Base-by-base conservation (phyloP, 2,888 invertebrate genomes). In the Melieria picta region DNA sequence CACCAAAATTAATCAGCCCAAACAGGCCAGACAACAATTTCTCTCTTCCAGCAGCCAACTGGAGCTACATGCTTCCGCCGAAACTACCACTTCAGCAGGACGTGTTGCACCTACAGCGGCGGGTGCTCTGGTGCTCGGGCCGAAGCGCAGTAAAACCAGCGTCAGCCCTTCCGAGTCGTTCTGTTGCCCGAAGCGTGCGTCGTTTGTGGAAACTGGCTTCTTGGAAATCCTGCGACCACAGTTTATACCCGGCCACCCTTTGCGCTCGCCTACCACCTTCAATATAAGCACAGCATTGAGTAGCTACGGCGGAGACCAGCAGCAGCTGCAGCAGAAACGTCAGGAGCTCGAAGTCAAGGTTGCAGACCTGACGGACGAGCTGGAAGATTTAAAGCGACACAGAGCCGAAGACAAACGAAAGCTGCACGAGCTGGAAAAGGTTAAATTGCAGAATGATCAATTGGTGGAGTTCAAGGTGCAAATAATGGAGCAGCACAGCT, bases 331-430 rank as follows among this genome's bases (percentile, higher is more conserved):
- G 62, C 75, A 73, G n/a, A 67, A 62, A 74, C 46, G 66, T 65
- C 75, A 48, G 45, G 72, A 76, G 16, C 64, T 72, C 61, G 73
- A 76, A 57, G 65, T 64, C 48, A 78, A 79, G 52, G 79, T 70
- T 67, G 69, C 76, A 2, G 80, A 82, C 57, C 60, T 79, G 43
- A 78, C 78, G 1, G 89, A 89, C 74, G 87, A 89, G 0, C 91
- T 96, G 71, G 98, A 99, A 86, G 98, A 98, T 85, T 88, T 99
- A 71, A 98, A 99, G 80, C 94, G 97, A 6, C 95, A 96, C 77
- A 89, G 97, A 69, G 89, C 92, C 11, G 97, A 98, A 79, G 98
- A 99, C 84, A 93, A 96, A 78, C 93, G 94, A 80, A 95, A 93
- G 84, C 86, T 98, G 72, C 92, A 96, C 71, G 98, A 99, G 81